These are phyloP conservation scores for Parapristionchus giblindavisi DNA, from an alignment of 2,888 invertebrate species.

Conservation along the genomic window DNA sequence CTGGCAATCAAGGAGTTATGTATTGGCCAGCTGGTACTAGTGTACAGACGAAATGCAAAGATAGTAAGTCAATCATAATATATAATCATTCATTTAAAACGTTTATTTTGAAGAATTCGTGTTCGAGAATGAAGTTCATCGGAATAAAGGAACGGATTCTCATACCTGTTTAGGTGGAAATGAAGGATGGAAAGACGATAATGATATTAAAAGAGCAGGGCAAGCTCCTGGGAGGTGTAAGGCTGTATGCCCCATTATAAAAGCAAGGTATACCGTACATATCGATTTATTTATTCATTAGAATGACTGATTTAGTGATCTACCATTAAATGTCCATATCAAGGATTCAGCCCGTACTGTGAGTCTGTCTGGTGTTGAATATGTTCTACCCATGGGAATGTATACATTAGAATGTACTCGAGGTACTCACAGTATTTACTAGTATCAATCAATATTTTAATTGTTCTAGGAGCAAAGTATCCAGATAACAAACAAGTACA, in stretches of 20 bases:
- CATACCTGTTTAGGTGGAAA: neutral
- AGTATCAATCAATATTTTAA: neutral
- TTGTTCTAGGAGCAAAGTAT: neutral
- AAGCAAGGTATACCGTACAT: neutral
- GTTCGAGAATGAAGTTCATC: conserved; percentile 4
- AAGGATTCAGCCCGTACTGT: neutral
- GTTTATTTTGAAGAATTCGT: neutral
- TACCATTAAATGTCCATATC: neutral
- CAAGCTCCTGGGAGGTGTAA: conserved; percentile 18
- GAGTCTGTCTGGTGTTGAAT: neutral
- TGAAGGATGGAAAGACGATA: conserved; percentile 7
- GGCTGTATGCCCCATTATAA: neutral
- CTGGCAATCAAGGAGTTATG: neutral
- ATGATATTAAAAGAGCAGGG: neutral
- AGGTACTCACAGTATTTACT: too few relatives aligned
- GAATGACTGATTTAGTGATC: neutral
- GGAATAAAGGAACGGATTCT: neutral
- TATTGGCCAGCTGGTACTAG: conserved; percentile 12
- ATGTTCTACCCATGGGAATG: neutral
- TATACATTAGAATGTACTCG: conserved; percentile 13
- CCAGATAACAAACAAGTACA: conserved; percentile 3
- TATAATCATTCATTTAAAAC: neutral
- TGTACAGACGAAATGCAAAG: conserved; percentile 29
- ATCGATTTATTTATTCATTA: neutral
- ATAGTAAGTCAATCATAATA: neutral